Conservation (phyloP, 2,113 vertebrate genomes). For the Dasyprocta punctata region DNA sequence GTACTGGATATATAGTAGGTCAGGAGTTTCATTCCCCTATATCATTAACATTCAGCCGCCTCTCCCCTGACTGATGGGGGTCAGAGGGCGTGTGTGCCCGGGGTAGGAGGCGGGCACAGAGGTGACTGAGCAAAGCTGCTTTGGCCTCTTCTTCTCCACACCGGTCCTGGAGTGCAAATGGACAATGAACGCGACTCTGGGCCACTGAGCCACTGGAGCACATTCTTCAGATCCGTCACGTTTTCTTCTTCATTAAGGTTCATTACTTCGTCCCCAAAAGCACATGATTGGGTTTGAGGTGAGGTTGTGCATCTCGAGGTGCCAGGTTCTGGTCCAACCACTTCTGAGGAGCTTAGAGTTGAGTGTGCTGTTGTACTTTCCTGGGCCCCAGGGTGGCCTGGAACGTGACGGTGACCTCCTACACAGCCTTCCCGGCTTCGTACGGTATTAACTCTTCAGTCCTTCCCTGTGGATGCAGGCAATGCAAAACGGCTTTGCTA, state of each 20-base stretch:
- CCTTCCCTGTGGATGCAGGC: neutral
- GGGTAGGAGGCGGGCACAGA: rapidly evolving
- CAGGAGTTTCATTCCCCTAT: too few relatives aligned
- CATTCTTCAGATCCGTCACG: neutral
- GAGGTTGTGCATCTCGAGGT: neutral
- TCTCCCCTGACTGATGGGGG: neutral
- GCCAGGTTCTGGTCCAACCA: neutral
- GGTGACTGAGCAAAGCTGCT: too few relatives aligned
- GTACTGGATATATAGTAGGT: too few relatives aligned
- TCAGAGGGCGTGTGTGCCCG: rapidly evolving
- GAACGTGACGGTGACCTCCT: neutral
- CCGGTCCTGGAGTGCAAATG: neutral
- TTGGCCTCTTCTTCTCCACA: neutral
- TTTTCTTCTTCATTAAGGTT: conserved; percentile 28
- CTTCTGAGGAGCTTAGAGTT: neutral
- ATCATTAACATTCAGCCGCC: neutral
- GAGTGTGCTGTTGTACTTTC: neutral
- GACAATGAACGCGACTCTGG: neutral
- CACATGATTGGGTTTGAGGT: neutral
- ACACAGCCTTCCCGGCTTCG: neutral
- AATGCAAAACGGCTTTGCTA: neutral
- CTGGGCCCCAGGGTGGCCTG: neutral
- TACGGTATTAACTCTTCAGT: neutral
- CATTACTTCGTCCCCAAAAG: neutral
- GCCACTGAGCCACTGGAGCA: neutral